Conservation (phyloP, 1,140 invertebrate species). For the Anadara kagoshimensis region DNA sequence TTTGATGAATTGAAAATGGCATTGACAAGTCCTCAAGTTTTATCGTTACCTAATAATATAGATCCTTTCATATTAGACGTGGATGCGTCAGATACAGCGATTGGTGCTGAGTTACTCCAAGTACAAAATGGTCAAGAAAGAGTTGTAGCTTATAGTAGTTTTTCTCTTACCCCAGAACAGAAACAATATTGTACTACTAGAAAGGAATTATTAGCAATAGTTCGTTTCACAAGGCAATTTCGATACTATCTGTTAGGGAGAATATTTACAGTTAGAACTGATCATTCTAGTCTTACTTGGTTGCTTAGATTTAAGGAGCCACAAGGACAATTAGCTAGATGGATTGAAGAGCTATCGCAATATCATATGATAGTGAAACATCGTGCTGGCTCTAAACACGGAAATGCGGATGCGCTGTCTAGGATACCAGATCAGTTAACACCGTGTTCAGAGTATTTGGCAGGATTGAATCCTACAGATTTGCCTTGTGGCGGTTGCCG, state of each 20-base stretch:
- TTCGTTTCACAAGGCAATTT: conserved; percentile 5
- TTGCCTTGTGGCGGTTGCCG: conserved; percentile 10
- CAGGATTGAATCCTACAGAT: not conserved
- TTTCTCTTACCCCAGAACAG: not conserved
- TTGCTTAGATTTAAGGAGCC: conserved; percentile 3
- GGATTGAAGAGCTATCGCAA: conserved; percentile 11
- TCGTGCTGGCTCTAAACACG: conserved; percentile 8
- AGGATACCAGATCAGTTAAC: conserved; percentile 4
- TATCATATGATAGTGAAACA: conserved; percentile 33
- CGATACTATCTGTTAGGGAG: conserved; percentile 11
- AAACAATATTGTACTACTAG: conserved; percentile 14
- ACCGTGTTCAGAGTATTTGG: not conserved
- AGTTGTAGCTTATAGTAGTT: not conserved
- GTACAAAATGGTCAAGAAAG: conserved; percentile 15
- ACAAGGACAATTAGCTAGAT: conserved; percentile 9
- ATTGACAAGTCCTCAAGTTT: too few species aligned
- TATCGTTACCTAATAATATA: too few species aligned
- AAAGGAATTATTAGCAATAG: conserved; percentile 13
- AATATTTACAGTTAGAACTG: conserved; percentile 3
- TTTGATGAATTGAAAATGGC: too few species aligned
- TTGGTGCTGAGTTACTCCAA: conserved; percentile 4
- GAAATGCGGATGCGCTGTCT: conserved; percentile 26
- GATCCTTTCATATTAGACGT: too few species aligned
- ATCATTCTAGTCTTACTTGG: conserved; percentile 16
- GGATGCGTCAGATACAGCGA: too few species aligned